phyloP scores from a whole-genome alignment of 2,888 invertebrate genomes.

The Plutella xylostella region DNA sequence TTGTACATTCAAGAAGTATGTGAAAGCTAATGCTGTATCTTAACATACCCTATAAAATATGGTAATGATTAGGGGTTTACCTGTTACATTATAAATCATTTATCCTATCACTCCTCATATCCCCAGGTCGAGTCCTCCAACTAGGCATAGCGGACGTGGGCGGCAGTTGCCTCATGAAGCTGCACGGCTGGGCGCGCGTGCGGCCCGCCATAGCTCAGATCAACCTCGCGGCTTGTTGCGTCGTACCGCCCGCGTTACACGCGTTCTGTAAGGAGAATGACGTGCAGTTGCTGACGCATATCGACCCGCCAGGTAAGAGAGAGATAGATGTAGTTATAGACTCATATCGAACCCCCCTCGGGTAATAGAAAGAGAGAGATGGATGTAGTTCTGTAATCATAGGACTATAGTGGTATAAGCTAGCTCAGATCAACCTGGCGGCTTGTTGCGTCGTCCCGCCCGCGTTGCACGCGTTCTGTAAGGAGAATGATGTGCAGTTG shows the following conservation, averaged over 20 bases:
- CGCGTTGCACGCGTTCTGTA: constrained; percentile 88
- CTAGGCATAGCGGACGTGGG: constrained; percentile 93
- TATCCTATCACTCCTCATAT: not conserved
- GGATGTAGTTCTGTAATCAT: too few relatives aligned
- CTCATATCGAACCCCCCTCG: too few relatives aligned
- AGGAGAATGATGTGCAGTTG: constrained; percentile 90
- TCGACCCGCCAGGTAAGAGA: constrained; percentile 85
- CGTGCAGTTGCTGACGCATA: constrained; percentile 94
- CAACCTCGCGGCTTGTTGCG: constrained; percentile 92
- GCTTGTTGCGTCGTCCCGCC: constrained; percentile 73
- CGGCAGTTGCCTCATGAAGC: constrained; percentile 78
- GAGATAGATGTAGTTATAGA: too few relatives aligned
- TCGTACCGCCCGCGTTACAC: constrained; percentile 91
- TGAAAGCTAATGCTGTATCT: too few relatives aligned
- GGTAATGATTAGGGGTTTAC: not conserved
- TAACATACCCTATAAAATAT: not conserved
- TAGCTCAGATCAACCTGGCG: constrained; percentile 1
- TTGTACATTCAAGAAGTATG: too few relatives aligned
- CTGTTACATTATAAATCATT: not conserved
- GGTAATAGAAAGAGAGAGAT: too few relatives aligned
- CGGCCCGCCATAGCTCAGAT: constrained; percentile 93
- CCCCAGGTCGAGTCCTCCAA: constrained; percentile 67
- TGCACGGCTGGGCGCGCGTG: constrained; percentile 82
- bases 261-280: constrained; percentile 91
- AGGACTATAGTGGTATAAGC: not conserved